phyloP scores from a whole-genome alignment of 1,140 invertebrate species.

The Apis cerana region DNA sequence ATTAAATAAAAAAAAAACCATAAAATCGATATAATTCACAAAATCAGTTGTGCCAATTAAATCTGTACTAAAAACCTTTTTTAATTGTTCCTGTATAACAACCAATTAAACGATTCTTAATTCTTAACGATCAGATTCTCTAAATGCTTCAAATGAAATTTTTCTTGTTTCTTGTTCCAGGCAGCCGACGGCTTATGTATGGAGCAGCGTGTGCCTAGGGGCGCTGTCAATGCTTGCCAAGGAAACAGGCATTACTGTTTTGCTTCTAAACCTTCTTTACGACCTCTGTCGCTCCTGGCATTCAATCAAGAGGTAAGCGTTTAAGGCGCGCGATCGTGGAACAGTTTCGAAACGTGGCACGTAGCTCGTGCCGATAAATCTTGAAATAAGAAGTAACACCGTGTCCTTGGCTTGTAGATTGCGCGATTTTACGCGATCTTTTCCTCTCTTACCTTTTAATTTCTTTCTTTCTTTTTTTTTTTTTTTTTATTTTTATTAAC shows the following conservation, averaged over 20 bases:
- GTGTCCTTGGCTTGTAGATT: neutral
- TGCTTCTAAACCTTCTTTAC: conserved; percentile 87
- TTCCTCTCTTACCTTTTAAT: neutral
- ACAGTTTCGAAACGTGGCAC: conserved; percentile 37
- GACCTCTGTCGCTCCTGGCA: conserved; percentile 88
- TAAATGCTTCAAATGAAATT: conserved; percentile 32
- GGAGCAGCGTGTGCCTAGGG: conserved; percentile 85
- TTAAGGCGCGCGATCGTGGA: conserved; percentile 45
- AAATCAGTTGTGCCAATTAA: no score
- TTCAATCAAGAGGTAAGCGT: conserved; percentile 85
- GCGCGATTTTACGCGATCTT: conserved; percentile 10
- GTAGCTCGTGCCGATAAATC: conserved; percentile 28
- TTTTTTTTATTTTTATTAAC: neutral
- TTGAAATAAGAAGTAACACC: conserved; percentile 34
- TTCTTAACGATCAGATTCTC: neutral
- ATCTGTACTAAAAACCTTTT: no score
- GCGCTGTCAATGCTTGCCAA: conserved; percentile 94
- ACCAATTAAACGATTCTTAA: neutral
- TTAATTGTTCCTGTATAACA: neutral
- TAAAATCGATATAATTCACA: no score
- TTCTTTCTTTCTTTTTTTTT: neutral
- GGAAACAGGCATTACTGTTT: conserved; percentile 94
- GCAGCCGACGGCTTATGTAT: conserved; percentile 81
- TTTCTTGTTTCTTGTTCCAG: conserved; percentile 67
- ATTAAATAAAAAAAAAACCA: no score